Conservation (phyloP, 2,888 invertebrate species). For the Patella pellucida region DNA sequence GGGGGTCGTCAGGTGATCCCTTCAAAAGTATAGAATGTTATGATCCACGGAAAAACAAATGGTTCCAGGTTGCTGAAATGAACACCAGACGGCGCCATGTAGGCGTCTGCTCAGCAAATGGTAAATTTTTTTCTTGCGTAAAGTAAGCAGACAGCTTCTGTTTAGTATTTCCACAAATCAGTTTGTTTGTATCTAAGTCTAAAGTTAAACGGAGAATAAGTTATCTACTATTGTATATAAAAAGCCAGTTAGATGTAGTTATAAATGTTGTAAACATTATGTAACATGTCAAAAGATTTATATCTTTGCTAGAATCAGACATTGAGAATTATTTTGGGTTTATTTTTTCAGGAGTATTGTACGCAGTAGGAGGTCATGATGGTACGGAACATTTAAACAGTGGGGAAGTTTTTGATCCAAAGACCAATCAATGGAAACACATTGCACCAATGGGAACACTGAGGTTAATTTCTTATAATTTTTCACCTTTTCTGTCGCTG, state of each 20-base stretch:
- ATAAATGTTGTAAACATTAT: not conserved
- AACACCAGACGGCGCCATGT: conserved; percentile 72
- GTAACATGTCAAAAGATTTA: not conserved
- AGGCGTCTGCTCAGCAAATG: conserved; percentile 71
- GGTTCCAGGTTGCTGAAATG: conserved; percentile 73
- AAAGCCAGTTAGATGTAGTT: not conserved
- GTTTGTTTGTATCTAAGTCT: too few relatives aligned
- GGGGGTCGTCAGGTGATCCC: conserved; percentile 73
- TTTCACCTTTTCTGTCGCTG: too few relatives aligned
- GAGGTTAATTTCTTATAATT: conserved; percentile 56
- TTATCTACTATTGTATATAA: not conserved
- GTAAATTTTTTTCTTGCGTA: conserved; percentile 42
- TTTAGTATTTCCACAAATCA: too few relatives aligned
- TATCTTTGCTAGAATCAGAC: too few relatives aligned
- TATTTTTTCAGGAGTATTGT: conserved; percentile 60
- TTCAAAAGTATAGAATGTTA: conserved; percentile 73
- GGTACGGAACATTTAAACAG: conserved; percentile 72
- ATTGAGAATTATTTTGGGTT: not conserved
- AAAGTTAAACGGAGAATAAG: too few relatives aligned
- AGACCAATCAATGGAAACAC: conserved; percentile 69
- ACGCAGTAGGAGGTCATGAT: conserved; percentile 74
- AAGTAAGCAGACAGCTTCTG: too few relatives aligned
- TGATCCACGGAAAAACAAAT: conserved; percentile 71
- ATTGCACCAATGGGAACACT: conserved; percentile 71
- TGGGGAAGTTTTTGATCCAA: conserved; percentile 72